These are phyloP conservation scores for Drosophila subsilvestris DNA, from an alignment of 2,888 invertebrate genomes.

Conservation along the genomic window DNA sequence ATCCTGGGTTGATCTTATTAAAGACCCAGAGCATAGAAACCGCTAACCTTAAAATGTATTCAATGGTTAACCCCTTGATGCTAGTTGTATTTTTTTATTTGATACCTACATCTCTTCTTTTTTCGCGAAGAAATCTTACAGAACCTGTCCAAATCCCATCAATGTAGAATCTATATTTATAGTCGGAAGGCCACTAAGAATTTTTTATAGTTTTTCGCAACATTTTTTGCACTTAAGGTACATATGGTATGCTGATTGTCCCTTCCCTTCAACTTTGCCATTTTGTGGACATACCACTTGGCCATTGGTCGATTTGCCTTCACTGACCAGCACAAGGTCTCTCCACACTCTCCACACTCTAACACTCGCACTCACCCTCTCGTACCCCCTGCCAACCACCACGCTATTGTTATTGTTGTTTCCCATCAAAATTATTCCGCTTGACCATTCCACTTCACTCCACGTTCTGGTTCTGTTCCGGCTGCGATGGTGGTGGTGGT, in stretches of 20 bases:
- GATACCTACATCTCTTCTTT: no score
- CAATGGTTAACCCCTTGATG: no score
- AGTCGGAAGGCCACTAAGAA: neutral
- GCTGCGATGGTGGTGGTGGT: conserved; percentile 29
- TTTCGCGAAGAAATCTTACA: neutral
- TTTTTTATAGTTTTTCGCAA: conserved; percentile 11
- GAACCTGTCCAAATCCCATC: neutral
- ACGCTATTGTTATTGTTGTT: conserved; percentile 34
- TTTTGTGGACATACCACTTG: conserved; percentile 41
- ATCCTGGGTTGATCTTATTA: no score
- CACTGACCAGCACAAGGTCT: conserved; percentile 66
- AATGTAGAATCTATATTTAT: neutral
- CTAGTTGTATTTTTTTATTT: no score
- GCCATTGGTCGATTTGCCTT: conserved; percentile 51
- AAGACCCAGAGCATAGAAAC: no score
- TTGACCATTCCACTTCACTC: conserved; percentile 58
- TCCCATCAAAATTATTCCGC: conserved; percentile 31
- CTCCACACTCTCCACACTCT: conserved; percentile 2
- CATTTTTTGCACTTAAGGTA: conserved; percentile 41
- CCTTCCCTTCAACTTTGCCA: conserved; percentile 39
- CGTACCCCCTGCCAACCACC: conserved; percentile 12
- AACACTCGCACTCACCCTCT: neutral
- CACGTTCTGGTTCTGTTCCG: conserved; percentile 14
- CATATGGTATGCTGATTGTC: neutral
- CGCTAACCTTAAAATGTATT: no score